phyloP scores from a whole-genome alignment of 2,113 vertebrate genomes.

The Nothocercus julius region DNA sequence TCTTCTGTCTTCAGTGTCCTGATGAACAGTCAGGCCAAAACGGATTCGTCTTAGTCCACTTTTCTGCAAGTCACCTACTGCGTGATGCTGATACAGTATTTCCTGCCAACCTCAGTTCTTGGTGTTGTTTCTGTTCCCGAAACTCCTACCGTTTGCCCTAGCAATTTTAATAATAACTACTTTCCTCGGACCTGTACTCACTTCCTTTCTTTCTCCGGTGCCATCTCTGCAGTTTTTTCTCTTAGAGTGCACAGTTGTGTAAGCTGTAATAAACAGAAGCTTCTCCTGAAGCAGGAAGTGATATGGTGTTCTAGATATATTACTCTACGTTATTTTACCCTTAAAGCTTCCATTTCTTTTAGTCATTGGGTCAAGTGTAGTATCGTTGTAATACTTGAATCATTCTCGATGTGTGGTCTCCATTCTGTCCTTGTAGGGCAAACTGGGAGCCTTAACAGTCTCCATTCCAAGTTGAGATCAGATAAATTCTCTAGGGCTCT shows the following conservation, averaged over 20 bases:
- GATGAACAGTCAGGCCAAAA: neutral
- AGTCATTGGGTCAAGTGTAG: neutral
- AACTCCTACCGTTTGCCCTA: neutral
- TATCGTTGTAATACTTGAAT: neutral
- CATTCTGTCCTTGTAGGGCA: neutral
- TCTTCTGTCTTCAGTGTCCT: neutral
- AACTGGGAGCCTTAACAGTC: neutral
- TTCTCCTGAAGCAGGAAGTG: neutral
- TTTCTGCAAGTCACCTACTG: neutral
- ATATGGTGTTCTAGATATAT: neutral
- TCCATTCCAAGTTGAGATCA: neutral
- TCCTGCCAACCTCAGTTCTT: accelerated
- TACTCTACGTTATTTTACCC: neutral
- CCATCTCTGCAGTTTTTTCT: neutral
- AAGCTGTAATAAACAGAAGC: neutral
- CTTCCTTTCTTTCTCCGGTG: neutral
- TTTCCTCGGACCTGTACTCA: neutral
- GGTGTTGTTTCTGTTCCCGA: neutral
- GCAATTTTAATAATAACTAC: neutral
- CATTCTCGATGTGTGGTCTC: neutral
- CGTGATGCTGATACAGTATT: accelerated
- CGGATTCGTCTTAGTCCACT: neutral
- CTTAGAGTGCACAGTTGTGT: accelerated
- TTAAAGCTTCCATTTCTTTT: conserved; percentile 1
- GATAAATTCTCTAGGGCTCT: neutral